phyloP scores from a whole-genome alignment of 2,797 vertebrate genomes.

The Notamacropus eugenii region DNA sequence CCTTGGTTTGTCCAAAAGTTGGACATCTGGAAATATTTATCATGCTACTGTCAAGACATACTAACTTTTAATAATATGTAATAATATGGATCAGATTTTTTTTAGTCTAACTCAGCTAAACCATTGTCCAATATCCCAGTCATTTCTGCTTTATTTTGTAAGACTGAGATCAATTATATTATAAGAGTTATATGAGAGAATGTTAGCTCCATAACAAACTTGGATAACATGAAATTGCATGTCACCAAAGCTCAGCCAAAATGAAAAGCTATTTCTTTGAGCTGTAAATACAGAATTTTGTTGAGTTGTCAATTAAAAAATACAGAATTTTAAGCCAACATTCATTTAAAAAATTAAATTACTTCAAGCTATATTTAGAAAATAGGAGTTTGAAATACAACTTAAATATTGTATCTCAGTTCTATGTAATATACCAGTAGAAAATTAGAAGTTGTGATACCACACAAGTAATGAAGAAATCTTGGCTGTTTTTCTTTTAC shows the following conservation, averaged over 20 bases:
- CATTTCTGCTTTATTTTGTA: too few relatives aligned
- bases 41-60: too few relatives aligned
- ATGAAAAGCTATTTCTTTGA: conserved; percentile 8
- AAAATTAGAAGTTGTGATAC: conserved; percentile 58
- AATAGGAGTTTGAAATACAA: conserved; percentile 52
- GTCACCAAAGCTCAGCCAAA: conserved; percentile 62
- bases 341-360: conserved; percentile 17
- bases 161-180: background rate
- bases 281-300: conserved; percentile 30
- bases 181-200: conserved; percentile 47
- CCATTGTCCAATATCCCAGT: too few relatives aligned
- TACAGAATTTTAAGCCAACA: conserved; percentile 49
- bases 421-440: conserved; percentile 36
- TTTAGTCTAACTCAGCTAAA: too few relatives aligned
- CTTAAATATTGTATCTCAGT: conserved; percentile 58
- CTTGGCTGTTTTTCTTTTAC: too few relatives aligned
- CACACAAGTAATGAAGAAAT: conserved; percentile 29
- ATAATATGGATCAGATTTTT: too few relatives aligned
- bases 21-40: too few relatives aligned
- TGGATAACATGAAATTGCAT: conserved; percentile 47
- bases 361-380: conserved; percentile 67
- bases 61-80: too few relatives aligned
- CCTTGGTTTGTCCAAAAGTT: too few relatives aligned
- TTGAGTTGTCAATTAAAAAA: conserved; percentile 52
- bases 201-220: conserved; percentile 51